A percentile compares a stretch with the other conserved stretches of the same genome.
Evolutionary conservation across 2,113 vertebrate genomes (phyloP).

Genomic region (Lagenorhynchus albirostris): DNA sequence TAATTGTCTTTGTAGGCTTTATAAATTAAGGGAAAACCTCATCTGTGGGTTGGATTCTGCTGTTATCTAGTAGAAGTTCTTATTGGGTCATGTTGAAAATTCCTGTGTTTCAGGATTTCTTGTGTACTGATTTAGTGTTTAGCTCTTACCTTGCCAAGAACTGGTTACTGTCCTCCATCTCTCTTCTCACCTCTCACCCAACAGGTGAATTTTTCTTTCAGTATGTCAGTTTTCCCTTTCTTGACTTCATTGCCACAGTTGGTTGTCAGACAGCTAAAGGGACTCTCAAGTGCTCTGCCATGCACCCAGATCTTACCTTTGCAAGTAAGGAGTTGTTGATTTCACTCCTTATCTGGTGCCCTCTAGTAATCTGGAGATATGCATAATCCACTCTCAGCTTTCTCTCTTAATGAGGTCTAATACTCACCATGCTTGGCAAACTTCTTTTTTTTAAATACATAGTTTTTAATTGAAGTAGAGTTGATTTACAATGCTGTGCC

Average conservation of each 20-base stretch:
- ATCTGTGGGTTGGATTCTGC: background rate
- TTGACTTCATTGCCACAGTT: background rate
- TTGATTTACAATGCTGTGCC: too few species aligned
- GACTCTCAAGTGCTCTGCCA: background rate
- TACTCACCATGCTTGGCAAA: background rate
- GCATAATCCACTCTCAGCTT: background rate
- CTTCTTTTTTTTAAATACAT: too few species aligned
- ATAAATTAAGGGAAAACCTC: background rate
- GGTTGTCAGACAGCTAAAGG: background rate
- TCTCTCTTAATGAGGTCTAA: background rate
- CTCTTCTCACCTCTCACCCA: background rate
- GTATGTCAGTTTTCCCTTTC: background rate
- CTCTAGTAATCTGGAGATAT: background rate
- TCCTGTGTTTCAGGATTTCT: background rate
- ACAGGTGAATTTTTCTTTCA: background rate
- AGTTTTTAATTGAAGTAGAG: too few species aligned
- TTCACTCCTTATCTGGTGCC: background rate
- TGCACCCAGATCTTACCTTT: background rate
- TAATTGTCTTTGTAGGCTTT: background rate
- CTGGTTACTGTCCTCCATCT: background rate
- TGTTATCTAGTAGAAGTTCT: background rate
- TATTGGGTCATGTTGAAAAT: background rate
- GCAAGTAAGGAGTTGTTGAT: background rate
- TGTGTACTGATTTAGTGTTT: background rate
- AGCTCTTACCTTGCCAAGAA: background rate